Base-by-base conservation (phyloP, 2,888 invertebrate species). In the Orthosia gracilis region DNA sequence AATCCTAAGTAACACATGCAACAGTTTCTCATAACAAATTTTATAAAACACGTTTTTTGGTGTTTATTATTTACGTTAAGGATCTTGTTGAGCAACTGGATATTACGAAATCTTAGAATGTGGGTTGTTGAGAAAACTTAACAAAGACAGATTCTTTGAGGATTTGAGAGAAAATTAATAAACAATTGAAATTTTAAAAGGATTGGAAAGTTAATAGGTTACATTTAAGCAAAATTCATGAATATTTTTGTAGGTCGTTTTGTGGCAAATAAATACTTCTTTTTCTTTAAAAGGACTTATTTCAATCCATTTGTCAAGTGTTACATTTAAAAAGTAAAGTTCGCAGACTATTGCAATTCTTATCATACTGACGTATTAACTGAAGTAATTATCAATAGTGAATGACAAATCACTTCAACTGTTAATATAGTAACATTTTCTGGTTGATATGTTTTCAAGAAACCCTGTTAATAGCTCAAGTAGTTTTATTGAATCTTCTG, bases 21-120 rank as follows among this genome's bases (percentile, higher is more conserved):
- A 23, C 40, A 18, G 49, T n/a, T 81, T 81, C 80, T 45, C 80
- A 83, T 74, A 69, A n/a, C 13, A 31, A 66, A 69, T 18, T 9
- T 66, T 73, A 52, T 26, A 15, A 64, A 80, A 80, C 78, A 68
- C 71, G 26, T 57, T 54, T 62, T 69, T 59, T 54, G 5, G 18
- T 68, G 45, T 76, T 52, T 13, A 66, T 4, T 59, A 58, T 82
- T 82, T 80, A 72, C 18, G 9, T 18, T 69, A 54, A 52, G 23
- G 59, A 63, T 50, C 7, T n/a, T 58, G 57, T 72, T 57, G 40
- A 26, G 47, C 23, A 58, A 72, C 69, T 62, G 17, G 26, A 3
- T 40, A 21, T 63, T 21, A 57, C 31, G 3, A 0, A 21, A 52
- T 11, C 26, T 31, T 4, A 23, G 18, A 66, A 58, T 23, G 11